A percentile compares a stretch with the other conserved stretches of the same genome.
Evolutionary conservation across 2,888 invertebrate species (phyloP).

Genomic region (Perizoma affinitatum): DNA sequence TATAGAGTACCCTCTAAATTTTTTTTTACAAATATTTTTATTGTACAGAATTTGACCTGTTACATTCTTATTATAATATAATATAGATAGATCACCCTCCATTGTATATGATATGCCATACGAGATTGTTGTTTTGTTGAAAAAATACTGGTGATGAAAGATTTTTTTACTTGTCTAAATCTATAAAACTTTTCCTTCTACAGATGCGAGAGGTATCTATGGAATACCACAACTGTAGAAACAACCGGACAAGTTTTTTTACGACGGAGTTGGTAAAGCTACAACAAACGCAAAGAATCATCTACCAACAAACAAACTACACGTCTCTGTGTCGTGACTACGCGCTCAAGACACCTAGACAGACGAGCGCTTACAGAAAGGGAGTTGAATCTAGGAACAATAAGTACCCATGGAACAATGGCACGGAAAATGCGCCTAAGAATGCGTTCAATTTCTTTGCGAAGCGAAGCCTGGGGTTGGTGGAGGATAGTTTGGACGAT

Average conservation of each 20-base stretch:
- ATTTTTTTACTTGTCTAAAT: background rate
- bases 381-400: slow-evolving; percentile 67
- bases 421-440: slow-evolving; percentile 63
- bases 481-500: slow-evolving; percentile 55
- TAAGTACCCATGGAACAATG: slow-evolving; percentile 74
- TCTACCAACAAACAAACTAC: slow-evolving; percentile 71
- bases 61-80: too few species aligned
- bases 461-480: slow-evolving; percentile 62
- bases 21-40: too few species aligned
- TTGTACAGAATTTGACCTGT: too few species aligned
- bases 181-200: slow-evolving; percentile 27
- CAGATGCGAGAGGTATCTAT: slow-evolving; percentile 89
- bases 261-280: slow-evolving; percentile 71
- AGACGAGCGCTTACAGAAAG: slow-evolving; percentile 53
- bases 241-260: slow-evolving; percentile 77
- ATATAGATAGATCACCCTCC: too few species aligned
- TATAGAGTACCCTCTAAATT: too few species aligned
- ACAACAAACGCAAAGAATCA: slow-evolving; percentile 68
- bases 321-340: slow-evolving; percentile 66
- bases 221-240: slow-evolving; percentile 88
- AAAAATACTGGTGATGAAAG: background rate
- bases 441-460: slow-evolving; percentile 62
- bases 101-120: too few species aligned
- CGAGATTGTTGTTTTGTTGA: too few species aligned
- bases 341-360: slow-evolving; percentile 56